Percentiles rank a stretch among this genome's conserved stretches.
These are phyloP conservation scores for Tyrannus savana DNA, from an alignment of 2,113 vertebrate genomes.

Conservation along the genomic window DNA sequence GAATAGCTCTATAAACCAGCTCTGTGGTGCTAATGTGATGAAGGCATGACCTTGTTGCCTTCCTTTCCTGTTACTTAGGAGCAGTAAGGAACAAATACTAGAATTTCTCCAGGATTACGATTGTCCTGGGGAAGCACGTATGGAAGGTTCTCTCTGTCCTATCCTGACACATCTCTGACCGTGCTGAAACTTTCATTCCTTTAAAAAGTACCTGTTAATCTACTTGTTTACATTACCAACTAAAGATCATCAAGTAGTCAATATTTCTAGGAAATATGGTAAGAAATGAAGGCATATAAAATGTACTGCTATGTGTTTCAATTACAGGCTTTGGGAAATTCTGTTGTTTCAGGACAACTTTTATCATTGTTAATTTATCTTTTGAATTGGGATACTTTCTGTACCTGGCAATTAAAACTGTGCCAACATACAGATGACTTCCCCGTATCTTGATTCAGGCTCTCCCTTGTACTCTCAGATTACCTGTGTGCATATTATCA, in stretches of 20 bases:
- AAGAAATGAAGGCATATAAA: neutral
- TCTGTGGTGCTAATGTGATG: neutral
- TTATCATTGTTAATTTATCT: neutral
- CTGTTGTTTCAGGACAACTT: neutral
- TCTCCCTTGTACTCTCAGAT: neutral
- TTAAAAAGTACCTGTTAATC: neutral
- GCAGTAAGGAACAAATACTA: neutral
- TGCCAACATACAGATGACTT: neutral
- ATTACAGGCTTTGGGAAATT: neutral
- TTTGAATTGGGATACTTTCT: neutral
- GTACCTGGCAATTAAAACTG: neutral
- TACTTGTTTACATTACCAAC: neutral
- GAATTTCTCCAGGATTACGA: neutral
- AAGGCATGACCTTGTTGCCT: neutral
- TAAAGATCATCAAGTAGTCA: neutral
- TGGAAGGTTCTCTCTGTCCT: neutral
- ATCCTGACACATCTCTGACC: neutral
- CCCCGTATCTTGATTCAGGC: neutral
- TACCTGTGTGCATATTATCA: neutral
- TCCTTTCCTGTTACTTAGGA: neutral
- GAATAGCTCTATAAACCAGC: neutral
- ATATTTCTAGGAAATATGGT: neutral
- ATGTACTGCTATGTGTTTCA: neutral
- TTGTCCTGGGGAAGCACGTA: neutral
- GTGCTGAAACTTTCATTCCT: neutral